Evolutionary conservation across 2,888 invertebrate genomes (phyloP).

Genomic region (Trissolcus japonicus): DNA sequence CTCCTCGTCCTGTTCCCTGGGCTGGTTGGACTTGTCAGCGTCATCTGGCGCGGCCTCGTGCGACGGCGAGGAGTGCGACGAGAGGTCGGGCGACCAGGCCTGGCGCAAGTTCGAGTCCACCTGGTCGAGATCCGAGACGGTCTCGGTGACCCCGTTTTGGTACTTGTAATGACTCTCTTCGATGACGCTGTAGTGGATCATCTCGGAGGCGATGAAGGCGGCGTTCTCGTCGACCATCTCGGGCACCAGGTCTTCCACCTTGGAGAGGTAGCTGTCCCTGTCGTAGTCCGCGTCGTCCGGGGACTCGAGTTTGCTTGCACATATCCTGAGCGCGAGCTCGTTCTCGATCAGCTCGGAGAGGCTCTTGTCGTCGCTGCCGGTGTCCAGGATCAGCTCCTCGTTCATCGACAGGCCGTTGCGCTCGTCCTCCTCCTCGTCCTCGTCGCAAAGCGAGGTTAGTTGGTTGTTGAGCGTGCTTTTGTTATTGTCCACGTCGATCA

Average conservation of each 20-base stretch:
- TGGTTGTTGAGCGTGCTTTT: slow-evolving; percentile 73
- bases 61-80: slow-evolving; percentile 45
- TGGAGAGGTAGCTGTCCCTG: slow-evolving; percentile 5
- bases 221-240: slow-evolving; percentile 63
- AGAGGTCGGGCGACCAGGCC: slow-evolving; percentile 52
- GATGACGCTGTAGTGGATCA: slow-evolving; percentile 65
- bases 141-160: slow-evolving; percentile 61
- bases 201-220: slow-evolving; percentile 70
- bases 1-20: slow-evolving; percentile 47
- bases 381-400: slow-evolving; percentile 53
- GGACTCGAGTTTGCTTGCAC: slow-evolving; percentile 62
- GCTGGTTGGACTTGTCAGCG: slow-evolving; percentile 32
- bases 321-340: slow-evolving; percentile 72
- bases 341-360: slow-evolving; percentile 73
- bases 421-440: slow-evolving; percentile 71
- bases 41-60: slow-evolving; percentile 22
- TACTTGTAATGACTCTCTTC: slow-evolving; percentile 65
- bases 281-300: slow-evolving; percentile 18
- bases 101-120: slow-evolving; percentile 18
- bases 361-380: slow-evolving; percentile 72
- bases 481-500: slow-evolving; percentile 69
- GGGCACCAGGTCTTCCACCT: slow-evolving; percentile 45
- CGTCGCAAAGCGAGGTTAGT: slow-evolving; percentile 70
- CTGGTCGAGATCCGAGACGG: slow-evolving; percentile 5
- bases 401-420: slow-evolving; percentile 29